Conservation (phyloP, 2,797 vertebrate species). For the Phoxinus dragarum region DNA sequence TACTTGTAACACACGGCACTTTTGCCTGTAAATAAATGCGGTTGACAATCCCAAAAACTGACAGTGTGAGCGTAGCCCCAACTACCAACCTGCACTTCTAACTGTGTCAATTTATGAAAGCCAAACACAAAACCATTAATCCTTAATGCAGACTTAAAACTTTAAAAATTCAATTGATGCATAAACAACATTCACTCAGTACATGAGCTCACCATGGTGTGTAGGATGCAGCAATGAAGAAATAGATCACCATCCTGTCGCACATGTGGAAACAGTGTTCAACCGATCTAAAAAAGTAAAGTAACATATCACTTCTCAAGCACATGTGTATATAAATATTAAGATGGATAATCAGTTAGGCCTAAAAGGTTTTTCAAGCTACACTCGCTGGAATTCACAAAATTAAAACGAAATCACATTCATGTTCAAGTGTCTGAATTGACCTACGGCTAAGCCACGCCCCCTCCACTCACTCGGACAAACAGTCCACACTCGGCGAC, state of each 20-base stretch:
- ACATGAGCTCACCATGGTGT: constrained; percentile 88
- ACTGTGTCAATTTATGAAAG: background rate
- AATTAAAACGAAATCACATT: background rate
- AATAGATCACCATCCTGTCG: constrained; percentile 96
- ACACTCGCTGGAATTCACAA: background rate
- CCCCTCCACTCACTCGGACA: no score
- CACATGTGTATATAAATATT: constrained; percentile 3
- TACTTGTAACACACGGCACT: no score
- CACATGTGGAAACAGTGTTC: constrained; percentile 96
- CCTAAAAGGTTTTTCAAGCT: background rate
- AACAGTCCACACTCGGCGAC: no score
- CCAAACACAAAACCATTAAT: background rate
- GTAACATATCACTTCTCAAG: constrained; percentile 16
- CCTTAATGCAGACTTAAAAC: background rate
- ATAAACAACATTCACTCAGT: background rate
- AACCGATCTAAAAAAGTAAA: constrained; percentile 80
- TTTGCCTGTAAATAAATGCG: background rate
- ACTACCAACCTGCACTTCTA: background rate
- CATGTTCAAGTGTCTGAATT: background rate
- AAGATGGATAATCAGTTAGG: constrained; percentile 9
- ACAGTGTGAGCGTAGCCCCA: no score
- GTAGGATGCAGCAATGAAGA: constrained; percentile 95
- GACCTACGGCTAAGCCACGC: no score
- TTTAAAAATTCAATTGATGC: background rate
- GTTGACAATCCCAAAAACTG: background rate